phyloP scores from a whole-genome alignment of 2,113 vertebrate species.

The Empidonax traillii region DNA sequence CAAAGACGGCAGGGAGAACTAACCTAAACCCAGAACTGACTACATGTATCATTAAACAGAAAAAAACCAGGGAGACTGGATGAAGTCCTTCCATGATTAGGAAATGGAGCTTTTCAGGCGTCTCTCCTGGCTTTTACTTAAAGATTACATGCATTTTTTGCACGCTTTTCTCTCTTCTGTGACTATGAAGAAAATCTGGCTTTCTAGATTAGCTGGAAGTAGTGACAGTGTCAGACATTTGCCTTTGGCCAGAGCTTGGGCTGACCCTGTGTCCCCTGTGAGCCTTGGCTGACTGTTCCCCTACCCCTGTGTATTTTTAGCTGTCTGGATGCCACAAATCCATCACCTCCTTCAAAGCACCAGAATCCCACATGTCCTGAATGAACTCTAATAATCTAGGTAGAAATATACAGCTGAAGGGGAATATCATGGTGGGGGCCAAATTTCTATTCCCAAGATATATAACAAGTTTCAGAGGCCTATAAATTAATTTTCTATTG shows the following conservation, averaged over 20 bases:
- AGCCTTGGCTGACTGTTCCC: neutral
- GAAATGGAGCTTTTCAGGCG: neutral
- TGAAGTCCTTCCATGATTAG: neutral
- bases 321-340: constrained; percentile 6
- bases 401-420: neutral
- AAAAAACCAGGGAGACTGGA: neutral
- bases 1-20: neutral
- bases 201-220: neutral
- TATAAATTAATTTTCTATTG: neutral
- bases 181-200: neutral
- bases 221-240: neutral
- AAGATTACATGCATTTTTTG: accelerated
- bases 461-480: neutral
- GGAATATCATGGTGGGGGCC: neutral
- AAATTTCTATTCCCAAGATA: neutral
- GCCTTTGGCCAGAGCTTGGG: neutral
- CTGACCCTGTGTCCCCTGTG: neutral
- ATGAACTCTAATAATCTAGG: neutral
- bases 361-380: neutral
- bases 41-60: neutral
- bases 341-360: constrained; percentile 3
- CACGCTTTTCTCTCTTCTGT: neutral
- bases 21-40: neutral
- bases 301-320: constrained; percentile 7
- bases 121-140: neutral